Base-by-base conservation (phyloP, 2,113 vertebrate species). In the Cygnus buccinator region DNA sequence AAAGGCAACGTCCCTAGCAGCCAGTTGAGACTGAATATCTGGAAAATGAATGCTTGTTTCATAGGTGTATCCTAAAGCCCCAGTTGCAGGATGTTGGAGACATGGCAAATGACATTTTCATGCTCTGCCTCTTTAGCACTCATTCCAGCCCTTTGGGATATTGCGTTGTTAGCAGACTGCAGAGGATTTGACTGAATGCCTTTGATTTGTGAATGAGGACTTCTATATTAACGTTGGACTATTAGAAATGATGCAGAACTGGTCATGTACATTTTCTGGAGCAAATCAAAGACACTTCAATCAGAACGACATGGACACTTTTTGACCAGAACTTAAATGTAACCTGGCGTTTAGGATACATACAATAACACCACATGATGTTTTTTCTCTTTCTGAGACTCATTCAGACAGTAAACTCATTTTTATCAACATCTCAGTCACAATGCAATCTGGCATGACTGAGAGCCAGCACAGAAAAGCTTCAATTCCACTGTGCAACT, bases 71-170 rank as follows among this genome's bases (percentile, higher is more conserved):
- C 61, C 68, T 66, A 39, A 13, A 72, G 82, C 37, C 44, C 46
- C 26, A 65, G 41, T 72, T 91, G 31, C 73, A 73, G 70, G 89
- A 84, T 1, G 1, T 10, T 70, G 28, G 8, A 59, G 54, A 66
- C 82, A 74, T 13, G 41, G 76, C 87, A 96, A 89, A 84, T 87
- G 70, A 93, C 25, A 67, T 93, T 83, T 88, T 89, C 65, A 90
- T 54, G 39, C 72, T 75, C 84, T 93, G 84, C 33, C 39, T 63
- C 91, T 46, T 22, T 28, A 39, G 31, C 5, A 4, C 28, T 86
- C 67, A 26, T 62, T 57, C 59, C 72, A 66, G 65, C 57, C 44
- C 44, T 81, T 5, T 4, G 43, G 68, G 82, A 70, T 31, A 50
- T 31, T 84, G 55, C 26, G 2, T 3, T 21, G 41, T 33, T 17